Evolutionary conservation across 2,888 invertebrate species (phyloP).

Genomic region (Plagodis pulveraria): DNA sequence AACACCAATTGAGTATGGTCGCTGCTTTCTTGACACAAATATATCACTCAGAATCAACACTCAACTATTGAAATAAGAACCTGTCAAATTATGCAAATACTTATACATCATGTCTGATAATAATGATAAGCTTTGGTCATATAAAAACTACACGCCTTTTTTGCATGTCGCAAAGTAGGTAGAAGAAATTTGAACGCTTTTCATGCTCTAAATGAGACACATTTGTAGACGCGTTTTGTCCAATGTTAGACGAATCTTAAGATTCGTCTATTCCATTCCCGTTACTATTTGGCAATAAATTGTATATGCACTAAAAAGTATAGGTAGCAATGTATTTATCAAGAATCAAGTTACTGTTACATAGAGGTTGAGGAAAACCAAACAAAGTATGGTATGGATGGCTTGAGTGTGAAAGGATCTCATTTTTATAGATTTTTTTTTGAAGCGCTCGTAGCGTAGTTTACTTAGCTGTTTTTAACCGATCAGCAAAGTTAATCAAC

Average conservation of each 20-base stretch:
- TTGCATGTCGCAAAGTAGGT: too few species aligned
- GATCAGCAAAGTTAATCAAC: too few species aligned
- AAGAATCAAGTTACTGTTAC: too few species aligned
- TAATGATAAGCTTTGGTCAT: conserved; percentile 23
- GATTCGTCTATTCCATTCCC: too few species aligned
- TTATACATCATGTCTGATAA: conserved; percentile 17
- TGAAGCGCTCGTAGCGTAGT: too few species aligned
- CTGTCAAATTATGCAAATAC: conserved; percentile 34
- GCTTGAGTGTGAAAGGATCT: too few species aligned
- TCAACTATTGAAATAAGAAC: conserved; percentile 24
- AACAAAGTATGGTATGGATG: too few species aligned
- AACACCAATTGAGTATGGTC: conserved; percentile 23
- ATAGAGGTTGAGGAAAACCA: too few species aligned
- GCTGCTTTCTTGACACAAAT: conserved; percentile 36
- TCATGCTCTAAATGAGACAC: conserved; percentile 4
- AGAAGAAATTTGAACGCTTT: conserved; percentile 15
- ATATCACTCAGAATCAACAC: conserved; percentile 24
- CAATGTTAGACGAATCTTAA: not conserved
- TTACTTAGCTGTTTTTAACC: too few species aligned
- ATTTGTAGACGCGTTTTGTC: not conserved
- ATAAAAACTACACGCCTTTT: too few species aligned
- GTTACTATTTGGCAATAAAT: conserved; percentile 1
- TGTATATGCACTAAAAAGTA: conserved; percentile 4
- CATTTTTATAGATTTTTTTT: too few species aligned
- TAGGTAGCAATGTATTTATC: not conserved